These are phyloP conservation scores for Saccopteryx bilineata DNA, from an alignment of 2,113 vertebrate genomes.

Conservation along the genomic window DNA sequence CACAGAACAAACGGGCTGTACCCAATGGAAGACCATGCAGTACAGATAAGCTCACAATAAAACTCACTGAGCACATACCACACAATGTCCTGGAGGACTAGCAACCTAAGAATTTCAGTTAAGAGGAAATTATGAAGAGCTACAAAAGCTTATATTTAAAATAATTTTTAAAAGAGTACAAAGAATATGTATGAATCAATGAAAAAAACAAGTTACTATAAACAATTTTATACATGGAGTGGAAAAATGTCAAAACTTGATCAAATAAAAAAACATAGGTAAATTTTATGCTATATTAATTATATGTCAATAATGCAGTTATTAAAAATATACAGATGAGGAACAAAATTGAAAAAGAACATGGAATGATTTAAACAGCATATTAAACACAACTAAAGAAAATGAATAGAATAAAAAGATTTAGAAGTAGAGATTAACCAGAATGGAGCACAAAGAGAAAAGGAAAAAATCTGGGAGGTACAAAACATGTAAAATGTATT, in stretches of 20 bases:
- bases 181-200: background rate
- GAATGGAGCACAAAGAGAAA: background rate
- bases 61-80: background rate
- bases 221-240: background rate
- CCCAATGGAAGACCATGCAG: background rate
- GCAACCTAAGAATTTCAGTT: background rate
- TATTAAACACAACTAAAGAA: background rate
- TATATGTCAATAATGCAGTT: background rate
- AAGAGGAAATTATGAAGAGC: background rate
- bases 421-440: constrained; percentile 5
- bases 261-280: background rate
- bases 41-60: background rate
- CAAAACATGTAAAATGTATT: background rate
- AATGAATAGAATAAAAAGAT: background rate
- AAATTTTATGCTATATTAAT: background rate
- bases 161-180: background rate
- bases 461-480: background rate
- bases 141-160: background rate
- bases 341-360: background rate
- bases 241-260: background rate
- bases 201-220: background rate
- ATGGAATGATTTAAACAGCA: background rate
- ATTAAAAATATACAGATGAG: background rate
- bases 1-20: no score
- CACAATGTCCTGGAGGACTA: background rate